Percentiles rank a stretch among this genome's conserved stretches.
Evolutionary conservation across 2,797 vertebrate species (phyloP).

Genomic region (Sebastes glaucus): DNA sequence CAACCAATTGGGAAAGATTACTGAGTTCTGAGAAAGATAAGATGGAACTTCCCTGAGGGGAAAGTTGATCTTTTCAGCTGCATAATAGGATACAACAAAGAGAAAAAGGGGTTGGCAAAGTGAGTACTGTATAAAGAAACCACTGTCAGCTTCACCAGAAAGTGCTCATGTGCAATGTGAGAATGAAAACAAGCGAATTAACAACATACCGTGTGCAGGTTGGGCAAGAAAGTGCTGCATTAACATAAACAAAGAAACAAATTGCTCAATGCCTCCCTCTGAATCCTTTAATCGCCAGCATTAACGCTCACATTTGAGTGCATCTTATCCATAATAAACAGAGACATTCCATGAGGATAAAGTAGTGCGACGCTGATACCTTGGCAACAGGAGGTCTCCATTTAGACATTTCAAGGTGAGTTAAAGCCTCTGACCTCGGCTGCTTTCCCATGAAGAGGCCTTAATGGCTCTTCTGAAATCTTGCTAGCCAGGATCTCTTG

Average conservation of each 20-base stretch:
- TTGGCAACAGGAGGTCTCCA: slow-evolving; percentile 64
- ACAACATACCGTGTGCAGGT: background rate
- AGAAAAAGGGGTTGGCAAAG: background rate
- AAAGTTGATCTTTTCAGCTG: slow-evolving; percentile 15
- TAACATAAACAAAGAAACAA: slow-evolving; percentile 16
- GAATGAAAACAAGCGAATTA: slow-evolving; percentile 1
- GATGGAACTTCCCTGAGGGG: slow-evolving; percentile 21
- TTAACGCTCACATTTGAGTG: slow-evolving; percentile 13
- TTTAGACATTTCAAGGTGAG: slow-evolving; percentile 75
- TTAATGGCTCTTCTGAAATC: background rate
- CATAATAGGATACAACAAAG: slow-evolving; percentile 23
- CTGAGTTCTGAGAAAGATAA: slow-evolving; percentile 54
- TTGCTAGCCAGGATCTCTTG: background rate
- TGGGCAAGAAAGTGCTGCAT: background rate
- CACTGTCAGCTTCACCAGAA: background rate
- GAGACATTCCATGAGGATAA: slow-evolving; percentile 62
- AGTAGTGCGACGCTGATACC: slow-evolving; percentile 34
- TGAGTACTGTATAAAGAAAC: background rate
- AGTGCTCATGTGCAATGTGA: background rate
- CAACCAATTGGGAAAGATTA: slow-evolving; percentile 68
- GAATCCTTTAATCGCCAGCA: slow-evolving; percentile 21
- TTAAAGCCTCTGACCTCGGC: slow-evolving; percentile 57
- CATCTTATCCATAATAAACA: slow-evolving; percentile 56
- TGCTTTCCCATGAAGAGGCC: slow-evolving; percentile 64
- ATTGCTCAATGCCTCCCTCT: background rate